Conservation (phyloP, 2,797 vertebrate species). For the Gadopsis bispinosus region DNA sequence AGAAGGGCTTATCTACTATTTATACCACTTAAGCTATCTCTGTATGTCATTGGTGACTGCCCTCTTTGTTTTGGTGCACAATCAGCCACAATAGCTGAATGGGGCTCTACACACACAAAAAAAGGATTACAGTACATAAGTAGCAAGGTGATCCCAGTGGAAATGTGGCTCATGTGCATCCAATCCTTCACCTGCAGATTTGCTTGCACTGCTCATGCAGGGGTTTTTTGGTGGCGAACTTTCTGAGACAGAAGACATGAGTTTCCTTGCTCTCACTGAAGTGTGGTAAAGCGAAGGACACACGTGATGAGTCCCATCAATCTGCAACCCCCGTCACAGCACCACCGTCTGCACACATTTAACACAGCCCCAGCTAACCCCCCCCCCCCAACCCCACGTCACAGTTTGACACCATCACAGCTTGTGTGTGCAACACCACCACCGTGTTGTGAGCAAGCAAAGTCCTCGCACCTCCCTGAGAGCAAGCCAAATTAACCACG, state of each 20-base stretch:
- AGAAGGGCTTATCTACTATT: slow-evolving; percentile 62
- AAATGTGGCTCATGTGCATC: slow-evolving; percentile 63
- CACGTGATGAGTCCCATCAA: slow-evolving; percentile 50
- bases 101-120: slow-evolving; percentile 12
- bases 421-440: slow-evolving; percentile 20
- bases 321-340: slow-evolving; percentile 12
- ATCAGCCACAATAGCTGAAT: slow-evolving; percentile 29
- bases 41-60: slow-evolving; percentile 18
- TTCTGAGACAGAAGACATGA: slow-evolving; percentile 47
- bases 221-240: slow-evolving; percentile 53
- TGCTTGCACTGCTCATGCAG: slow-evolving; percentile 50
- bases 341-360: slow-evolving; percentile 25
- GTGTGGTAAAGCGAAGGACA: slow-evolving; percentile 50
- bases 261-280: slow-evolving; percentile 35
- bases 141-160: slow-evolving; percentile 53
- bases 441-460: slow-evolving; percentile 10
- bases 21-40: slow-evolving; percentile 48
- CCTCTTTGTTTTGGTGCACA: slow-evolving; percentile 9
- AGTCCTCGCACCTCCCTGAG: slow-evolving; percentile 9
- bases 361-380: slow-evolving; percentile 36
- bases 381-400: not conserved
- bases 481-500: slow-evolving; percentile 12
- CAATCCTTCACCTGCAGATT: slow-evolving; percentile 68
- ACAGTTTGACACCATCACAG: slow-evolving; percentile 8
- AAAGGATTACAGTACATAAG: not conserved